phyloP scores from a whole-genome alignment of 2,113 vertebrate species.

The Picathartes gymnocephalus region DNA sequence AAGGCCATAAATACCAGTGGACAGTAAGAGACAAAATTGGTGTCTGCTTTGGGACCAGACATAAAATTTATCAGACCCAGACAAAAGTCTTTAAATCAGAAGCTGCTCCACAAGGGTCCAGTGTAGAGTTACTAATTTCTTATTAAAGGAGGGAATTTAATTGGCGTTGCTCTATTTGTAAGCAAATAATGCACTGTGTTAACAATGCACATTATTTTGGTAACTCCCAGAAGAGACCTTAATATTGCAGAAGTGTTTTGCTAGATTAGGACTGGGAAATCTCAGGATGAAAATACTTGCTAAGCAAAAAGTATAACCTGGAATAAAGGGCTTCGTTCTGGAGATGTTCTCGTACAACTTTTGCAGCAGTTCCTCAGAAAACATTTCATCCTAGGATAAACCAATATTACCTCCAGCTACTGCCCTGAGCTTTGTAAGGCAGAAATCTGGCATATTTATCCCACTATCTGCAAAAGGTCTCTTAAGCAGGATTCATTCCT shows the following conservation, averaged over 20 bases:
- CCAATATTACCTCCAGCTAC: neutral
- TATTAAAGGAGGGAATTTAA: constrained; percentile 26
- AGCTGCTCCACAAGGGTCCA: neutral
- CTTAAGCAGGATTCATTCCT: neutral
- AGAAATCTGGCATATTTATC: neutral
- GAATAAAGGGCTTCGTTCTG: neutral
- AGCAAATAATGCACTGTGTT: neutral
- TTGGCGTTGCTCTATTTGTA: neutral
- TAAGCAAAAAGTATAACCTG: constrained; percentile 10
- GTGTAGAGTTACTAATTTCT: neutral
- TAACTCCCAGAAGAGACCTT: constrained; percentile 1
- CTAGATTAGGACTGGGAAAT: neutral
- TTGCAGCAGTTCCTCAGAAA: neutral
- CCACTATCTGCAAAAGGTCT: neutral
- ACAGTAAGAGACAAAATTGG: neutral
- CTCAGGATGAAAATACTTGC: constrained; percentile 1
- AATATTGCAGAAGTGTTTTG: constrained; percentile 9
- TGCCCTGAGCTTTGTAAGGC: neutral
- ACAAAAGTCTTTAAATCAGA: constrained; percentile 11
- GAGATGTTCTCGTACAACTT: neutral
- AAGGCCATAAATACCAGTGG: neutral
- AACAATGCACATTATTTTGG: constrained; percentile 37
- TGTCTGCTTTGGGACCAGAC: constrained; percentile 15
- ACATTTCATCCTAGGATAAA: neutral
- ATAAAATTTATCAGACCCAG: neutral